Evolutionary conservation across 2,888 invertebrate species (phyloP), one percentile per base, ranked within the genome.

Genomic region (Aethes cnicana): DNA sequence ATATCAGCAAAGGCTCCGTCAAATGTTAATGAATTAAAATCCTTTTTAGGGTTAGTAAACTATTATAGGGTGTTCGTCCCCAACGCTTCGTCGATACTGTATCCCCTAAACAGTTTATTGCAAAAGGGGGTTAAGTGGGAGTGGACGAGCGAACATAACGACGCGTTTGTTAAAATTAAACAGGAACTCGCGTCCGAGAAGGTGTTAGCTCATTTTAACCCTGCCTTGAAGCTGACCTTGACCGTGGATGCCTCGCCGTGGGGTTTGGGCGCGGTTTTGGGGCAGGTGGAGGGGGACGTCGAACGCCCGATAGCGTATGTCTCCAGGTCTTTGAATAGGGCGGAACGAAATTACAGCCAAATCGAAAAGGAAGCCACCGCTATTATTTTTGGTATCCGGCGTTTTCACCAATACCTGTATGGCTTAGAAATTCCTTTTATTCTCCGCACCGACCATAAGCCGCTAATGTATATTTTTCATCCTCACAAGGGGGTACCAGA

Each of bases 81-180:
- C 1, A 14, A 32, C 18, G 44, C 44, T 11, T 32, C 30, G 16
- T 33, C 21, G 9, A 46, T 46, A 26, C 12, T 32, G 21, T 26
- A 46, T 11, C 54, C 56, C 5, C 28, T 58, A 28, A 58, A 58
- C 21, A 30, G 50, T 1, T 48, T 57, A 28, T 14, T 57, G 7
- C 36, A 47, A 23, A 57, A 54, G 26, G 55, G 47, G 2, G n/a
- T 17, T n/a, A 54, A 48, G 20, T 57, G 55, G 55, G 11, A 9
- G 3, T 60, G 60, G 55, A 11, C 28, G 7, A 7, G 9, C 3
- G 11, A 8, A n/a, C 48, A 53, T 8, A 20, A 46, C 2, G 21
- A 33, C 1, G 52, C 54, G 17, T 58, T 61, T 48, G 17, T 12
- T 7, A 35, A 21, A 17, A 30, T 57, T 8, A 56, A 56, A 47